Percentiles rank a stretch among this genome's conserved stretches.
Conservation (phyloP, 2,113 vertebrate genomes). For the Recurvirostra avosetta region DNA sequence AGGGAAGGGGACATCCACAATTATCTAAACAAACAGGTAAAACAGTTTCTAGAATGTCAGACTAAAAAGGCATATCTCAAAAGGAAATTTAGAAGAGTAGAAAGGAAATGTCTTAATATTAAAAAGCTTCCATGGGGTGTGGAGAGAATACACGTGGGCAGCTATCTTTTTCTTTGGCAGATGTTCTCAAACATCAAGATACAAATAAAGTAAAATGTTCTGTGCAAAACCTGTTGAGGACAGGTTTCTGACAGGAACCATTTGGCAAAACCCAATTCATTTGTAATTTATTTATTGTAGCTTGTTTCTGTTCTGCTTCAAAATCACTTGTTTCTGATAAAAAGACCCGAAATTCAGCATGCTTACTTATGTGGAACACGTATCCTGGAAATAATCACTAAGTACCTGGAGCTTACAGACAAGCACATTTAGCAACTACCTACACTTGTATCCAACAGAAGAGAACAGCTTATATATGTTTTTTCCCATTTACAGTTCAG, state of each 20-base stretch:
- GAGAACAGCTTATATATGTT: not conserved
- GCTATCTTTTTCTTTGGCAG: not conserved
- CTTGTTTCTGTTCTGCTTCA: not conserved
- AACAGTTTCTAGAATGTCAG: not conserved
- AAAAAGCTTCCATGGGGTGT: not conserved
- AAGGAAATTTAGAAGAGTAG: not conserved
- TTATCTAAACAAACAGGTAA: not conserved
- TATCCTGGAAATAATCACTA: not conserved
- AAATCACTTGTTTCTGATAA: not conserved
- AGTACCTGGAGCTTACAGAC: not conserved
- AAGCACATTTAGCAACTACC: not conserved
- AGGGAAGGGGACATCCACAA: not conserved
- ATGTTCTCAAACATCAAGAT: slow-evolving; percentile 1
- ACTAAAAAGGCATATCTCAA: not conserved
- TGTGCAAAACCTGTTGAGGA: not conserved
- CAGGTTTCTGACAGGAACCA: not conserved
- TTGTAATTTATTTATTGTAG: not conserved
- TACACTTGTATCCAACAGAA: not conserved
- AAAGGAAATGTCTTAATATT: not conserved
- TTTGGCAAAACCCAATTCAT: not conserved
- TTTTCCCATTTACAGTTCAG: not conserved
- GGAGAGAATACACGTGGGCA: not conserved
- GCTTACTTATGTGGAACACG: not conserved
- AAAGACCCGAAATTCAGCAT: not conserved
- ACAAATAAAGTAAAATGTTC: not conserved